Base-by-base conservation (phyloP, 2,113 vertebrate genomes). In the Acanthisitta chloris region DNA sequence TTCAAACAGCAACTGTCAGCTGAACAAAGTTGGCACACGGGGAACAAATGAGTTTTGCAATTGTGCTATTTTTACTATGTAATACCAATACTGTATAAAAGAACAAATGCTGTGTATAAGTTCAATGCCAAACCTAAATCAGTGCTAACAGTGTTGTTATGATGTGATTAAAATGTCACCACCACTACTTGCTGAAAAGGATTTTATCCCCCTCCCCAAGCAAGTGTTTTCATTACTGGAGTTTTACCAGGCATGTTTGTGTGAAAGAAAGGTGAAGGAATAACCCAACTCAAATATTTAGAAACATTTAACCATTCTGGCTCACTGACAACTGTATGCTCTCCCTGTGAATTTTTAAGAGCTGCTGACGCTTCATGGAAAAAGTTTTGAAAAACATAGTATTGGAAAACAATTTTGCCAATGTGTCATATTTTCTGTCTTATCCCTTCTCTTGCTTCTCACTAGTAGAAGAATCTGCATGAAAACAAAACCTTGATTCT, bases 21-120 rank as follows among this genome's bases (percentile, higher is more conserved):
- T 83, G 86, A 97, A 88, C 51, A 79, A 96, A 96, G 88, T 81
- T 97, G 93, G 89, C 95, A 96, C 45, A 79, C 58, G 79, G 74
- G 90, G 92, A 90, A 97, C 90, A 96, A 96, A 97, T 97, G 92
- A 94, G 94, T 94, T 96, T 98, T 97, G 96, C 91, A 94, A 97
- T 76, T 72, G 89, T 92, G 72, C 74, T 94, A 85, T 97, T 97
- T 95, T 94, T 96, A 89, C 59, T 93, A 72, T 90, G 84, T 88
- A 97, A 88, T 64, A 76, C 29, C 76, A 86, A 91, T 95, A 95
- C 87, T 33, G 76, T 69, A 92, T 85, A 80, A 95, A 96, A 96
- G 94, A 94, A 85, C 90, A 92, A 86, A 94, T 77, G 67, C 91
- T 87, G 81, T 65, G 65, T 76, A 77, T 70, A 54, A 62, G 74